These are phyloP conservation scores for Seriola quinqueradiata DNA, from an alignment of 2,113 vertebrate genomes.

Conservation along the genomic window DNA sequence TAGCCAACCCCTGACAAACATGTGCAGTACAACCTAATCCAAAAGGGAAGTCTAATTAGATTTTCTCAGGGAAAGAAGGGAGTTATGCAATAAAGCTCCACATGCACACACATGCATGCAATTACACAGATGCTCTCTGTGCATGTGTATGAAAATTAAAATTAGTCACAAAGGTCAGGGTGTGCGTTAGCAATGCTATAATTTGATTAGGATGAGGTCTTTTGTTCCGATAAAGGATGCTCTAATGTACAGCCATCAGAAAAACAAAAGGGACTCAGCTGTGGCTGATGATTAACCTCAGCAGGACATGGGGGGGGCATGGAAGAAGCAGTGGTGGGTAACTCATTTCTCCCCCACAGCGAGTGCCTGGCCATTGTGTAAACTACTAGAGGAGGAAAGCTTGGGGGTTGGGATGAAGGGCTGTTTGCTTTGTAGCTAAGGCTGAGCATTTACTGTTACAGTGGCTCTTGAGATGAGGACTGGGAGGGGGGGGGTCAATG, in stretches of 20 bases:
- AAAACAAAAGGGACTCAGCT: slow-evolving; percentile 76
- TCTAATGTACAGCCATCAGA: slow-evolving; percentile 76
- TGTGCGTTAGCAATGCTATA: not conserved
- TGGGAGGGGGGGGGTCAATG: not conserved
- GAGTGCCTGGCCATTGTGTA: slow-evolving; percentile 82
- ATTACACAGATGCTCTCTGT: not conserved
- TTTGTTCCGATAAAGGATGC: slow-evolving; percentile 57
- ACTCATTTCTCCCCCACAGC: slow-evolving; percentile 84
- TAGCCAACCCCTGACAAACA: slow-evolving; percentile 1
- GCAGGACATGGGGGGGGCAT: slow-evolving; percentile 79
- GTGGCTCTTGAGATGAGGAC: slow-evolving; percentile 32
- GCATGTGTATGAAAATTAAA: not conserved
- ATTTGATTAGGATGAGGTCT: slow-evolving; percentile 20
- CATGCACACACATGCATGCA: not conserved
- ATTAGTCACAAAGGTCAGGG: not conserved
- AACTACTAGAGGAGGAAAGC: slow-evolving; percentile 68
- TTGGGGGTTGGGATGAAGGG: slow-evolving; percentile 68
- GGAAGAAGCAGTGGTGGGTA: slow-evolving; percentile 80
- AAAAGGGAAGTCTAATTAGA: not conserved
- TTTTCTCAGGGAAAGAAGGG: not conserved
- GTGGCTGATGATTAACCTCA: slow-evolving; percentile 86
- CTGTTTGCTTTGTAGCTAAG: slow-evolving; percentile 70
- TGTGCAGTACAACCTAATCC: not conserved
- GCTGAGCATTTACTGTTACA: slow-evolving; percentile 63
- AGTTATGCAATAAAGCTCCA: not conserved